Evolutionary conservation across 1,140 invertebrate genomes (phyloP).

Genomic region (Lysiphlebus fabarum): DNA sequence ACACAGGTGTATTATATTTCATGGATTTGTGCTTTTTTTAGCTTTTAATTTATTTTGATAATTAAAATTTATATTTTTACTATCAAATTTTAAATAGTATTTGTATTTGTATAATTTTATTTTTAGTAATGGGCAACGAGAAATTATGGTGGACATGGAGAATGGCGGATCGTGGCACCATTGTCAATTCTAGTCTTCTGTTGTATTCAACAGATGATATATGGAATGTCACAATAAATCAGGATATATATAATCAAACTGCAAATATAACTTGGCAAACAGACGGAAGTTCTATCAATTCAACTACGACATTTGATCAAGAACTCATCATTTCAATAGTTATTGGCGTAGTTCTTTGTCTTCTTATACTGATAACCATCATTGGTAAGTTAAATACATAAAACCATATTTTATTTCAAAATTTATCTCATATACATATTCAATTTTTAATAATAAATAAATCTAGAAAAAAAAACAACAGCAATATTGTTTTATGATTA

Average conservation of each 20-base stretch:
- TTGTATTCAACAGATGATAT: slow-evolving; percentile 25
- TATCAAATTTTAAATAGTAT: too few species aligned
- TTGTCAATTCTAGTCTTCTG: slow-evolving; percentile 31
- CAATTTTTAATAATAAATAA: too few species aligned
- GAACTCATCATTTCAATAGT: slow-evolving; percentile 37
- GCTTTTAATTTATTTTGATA: too few species aligned
- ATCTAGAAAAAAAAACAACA: too few species aligned
- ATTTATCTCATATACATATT: too few species aligned
- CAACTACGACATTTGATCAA: slow-evolving; percentile 20
- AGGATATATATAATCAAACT: slow-evolving; percentile 31
- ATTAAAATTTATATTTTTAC: too few species aligned
- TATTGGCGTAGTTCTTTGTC: slow-evolving; percentile 41
- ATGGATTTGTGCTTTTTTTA: too few species aligned
- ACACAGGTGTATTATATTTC: too few species aligned
- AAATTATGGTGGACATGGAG: slow-evolving; percentile 43
- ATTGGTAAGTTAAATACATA: slow-evolving; percentile 42
- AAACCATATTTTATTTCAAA: not conserved
- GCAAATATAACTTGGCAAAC: slow-evolving; percentile 32
- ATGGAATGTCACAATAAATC: slow-evolving; percentile 33
- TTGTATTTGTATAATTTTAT: too few species aligned
- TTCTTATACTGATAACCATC: slow-evolving; percentile 49
- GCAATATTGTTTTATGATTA: too few species aligned
- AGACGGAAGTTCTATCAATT: slow-evolving; percentile 25
- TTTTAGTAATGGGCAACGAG: slow-evolving; percentile 41
- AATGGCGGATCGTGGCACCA: slow-evolving; percentile 33